phyloP scores from a whole-genome alignment of 2,888 invertebrate species.

The Drosophila pseudotakahashii region DNA sequence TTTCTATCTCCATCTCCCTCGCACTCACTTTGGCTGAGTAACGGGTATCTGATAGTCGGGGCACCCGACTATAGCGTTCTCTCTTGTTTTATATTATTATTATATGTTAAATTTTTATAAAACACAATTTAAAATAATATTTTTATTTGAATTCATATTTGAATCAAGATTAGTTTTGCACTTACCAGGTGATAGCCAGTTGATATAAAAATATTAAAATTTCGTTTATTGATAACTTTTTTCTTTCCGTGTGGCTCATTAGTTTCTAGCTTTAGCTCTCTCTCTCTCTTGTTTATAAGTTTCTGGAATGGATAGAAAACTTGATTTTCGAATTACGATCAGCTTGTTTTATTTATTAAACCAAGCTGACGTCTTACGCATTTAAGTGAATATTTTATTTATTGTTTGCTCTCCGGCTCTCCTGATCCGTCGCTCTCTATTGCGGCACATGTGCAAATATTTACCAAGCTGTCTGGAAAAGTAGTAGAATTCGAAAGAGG shows the following conservation, averaged over 20 bases:
- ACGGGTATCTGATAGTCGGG: no score
- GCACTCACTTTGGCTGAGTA: no score
- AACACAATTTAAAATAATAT: no score
- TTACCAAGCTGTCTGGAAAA: slow-evolving; percentile 23
- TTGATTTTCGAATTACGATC: slow-evolving; percentile 58
- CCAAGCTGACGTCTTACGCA: slow-evolving; percentile 36
- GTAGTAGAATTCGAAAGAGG: slow-evolving; percentile 17
- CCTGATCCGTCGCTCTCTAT: neutral
- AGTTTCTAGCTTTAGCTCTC: slow-evolving; percentile 4
- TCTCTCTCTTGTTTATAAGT: neutral
- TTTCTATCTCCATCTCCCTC: no score
- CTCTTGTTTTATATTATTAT: no score
- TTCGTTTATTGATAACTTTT: neutral
- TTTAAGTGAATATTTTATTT: slow-evolving; percentile 25
- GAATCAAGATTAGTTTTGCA: neutral
- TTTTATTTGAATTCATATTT: no score
- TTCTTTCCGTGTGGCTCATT: neutral
- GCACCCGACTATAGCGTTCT: no score
- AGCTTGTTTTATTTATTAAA: slow-evolving; percentile 46
- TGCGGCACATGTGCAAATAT: slow-evolving; percentile 36
- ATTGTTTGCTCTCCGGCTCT: slow-evolving; percentile 6
- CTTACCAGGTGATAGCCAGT: neutral
- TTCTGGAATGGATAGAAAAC: slow-evolving; percentile 36
- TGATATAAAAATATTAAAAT: neutral
- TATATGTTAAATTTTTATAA: no score